Evolutionary conservation across 1,140 invertebrate genomes (phyloP).

Genomic region (Listronotus oregonensis): DNA sequence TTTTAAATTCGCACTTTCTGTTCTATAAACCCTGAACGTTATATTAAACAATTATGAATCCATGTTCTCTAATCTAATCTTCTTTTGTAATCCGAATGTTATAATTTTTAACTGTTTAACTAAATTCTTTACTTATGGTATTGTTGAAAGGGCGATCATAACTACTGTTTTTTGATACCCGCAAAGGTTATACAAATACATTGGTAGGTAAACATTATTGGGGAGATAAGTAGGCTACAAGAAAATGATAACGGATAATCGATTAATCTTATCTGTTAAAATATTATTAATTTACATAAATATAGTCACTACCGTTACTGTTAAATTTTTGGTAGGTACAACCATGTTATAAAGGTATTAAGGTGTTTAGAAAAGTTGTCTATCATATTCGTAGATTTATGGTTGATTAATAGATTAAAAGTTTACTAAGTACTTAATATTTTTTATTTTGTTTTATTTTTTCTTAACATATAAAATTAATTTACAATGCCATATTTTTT

Average conservation of each 20-base stretch:
- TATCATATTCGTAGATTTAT: too few species aligned
- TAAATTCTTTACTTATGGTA: constrained; percentile 7
- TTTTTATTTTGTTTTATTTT: too few species aligned
- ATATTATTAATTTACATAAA: constrained; percentile 22
- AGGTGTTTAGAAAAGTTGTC: too few species aligned
- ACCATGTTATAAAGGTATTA: too few species aligned
- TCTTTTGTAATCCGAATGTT: constrained; percentile 12
- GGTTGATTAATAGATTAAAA: too few species aligned
- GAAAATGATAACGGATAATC: constrained; percentile 31
- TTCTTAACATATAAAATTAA: too few species aligned
- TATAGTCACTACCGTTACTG: constrained; percentile 18
- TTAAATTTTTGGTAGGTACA: too few species aligned
- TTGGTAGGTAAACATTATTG: constrained; percentile 22
- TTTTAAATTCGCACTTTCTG: constrained; percentile 24
- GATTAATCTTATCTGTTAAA: constrained; percentile 29
- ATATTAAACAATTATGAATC: constrained; percentile 12
- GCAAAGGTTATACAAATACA: constrained; percentile 32
- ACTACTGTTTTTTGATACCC: constrained; percentile 38
- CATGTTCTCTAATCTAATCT: constrained; percentile 23
- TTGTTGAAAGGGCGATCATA: constrained; percentile 10
- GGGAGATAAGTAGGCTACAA: constrained; percentile 25
- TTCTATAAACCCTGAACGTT: too few species aligned
- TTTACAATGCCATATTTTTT: too few species aligned
- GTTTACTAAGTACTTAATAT: too few species aligned
- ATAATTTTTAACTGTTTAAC: constrained; percentile 11